Percentiles rank a stretch among this genome's conserved stretches.
These are phyloP conservation scores for Gorsachius goisagi DNA, from an alignment of 2,113 vertebrate genomes.

Conservation along the genomic window DNA sequence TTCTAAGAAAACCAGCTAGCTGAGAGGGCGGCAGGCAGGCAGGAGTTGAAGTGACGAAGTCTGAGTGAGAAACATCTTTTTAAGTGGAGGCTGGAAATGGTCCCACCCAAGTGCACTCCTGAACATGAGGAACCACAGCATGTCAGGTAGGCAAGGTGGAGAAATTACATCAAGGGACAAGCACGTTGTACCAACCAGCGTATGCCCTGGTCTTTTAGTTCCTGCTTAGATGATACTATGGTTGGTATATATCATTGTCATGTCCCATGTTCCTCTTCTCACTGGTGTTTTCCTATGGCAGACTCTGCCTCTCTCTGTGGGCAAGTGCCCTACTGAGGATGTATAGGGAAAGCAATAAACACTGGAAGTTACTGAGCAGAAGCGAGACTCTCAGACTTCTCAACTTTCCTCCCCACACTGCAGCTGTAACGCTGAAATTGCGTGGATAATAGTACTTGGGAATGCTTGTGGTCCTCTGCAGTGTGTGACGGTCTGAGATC, in stretches of 20 bases:
- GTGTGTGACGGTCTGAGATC: background rate
- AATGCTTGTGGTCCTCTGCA: background rate
- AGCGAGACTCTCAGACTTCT: background rate
- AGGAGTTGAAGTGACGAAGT: background rate
- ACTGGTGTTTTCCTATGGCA: background rate
- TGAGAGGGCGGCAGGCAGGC: background rate
- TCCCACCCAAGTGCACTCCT: background rate
- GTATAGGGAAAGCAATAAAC: background rate
- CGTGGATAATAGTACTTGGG: background rate
- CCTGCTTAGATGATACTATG: background rate
- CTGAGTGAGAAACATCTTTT: background rate
- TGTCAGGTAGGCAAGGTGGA: background rate
- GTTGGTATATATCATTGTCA: background rate
- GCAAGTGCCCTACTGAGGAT: background rate
- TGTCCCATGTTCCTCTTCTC: background rate
- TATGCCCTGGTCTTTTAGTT: background rate
- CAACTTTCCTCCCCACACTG: background rate
- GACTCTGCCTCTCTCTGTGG: background rate
- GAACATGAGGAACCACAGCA: background rate
- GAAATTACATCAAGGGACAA: background rate
- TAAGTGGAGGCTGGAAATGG: background rate
- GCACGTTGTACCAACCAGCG: background rate
- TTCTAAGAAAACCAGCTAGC: background rate
- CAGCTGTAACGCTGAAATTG: background rate
- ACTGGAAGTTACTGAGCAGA: background rate